These are phyloP conservation scores for Typhlomys cinereus DNA, from an alignment of 2,113 vertebrate genomes.

Conservation along the genomic window DNA sequence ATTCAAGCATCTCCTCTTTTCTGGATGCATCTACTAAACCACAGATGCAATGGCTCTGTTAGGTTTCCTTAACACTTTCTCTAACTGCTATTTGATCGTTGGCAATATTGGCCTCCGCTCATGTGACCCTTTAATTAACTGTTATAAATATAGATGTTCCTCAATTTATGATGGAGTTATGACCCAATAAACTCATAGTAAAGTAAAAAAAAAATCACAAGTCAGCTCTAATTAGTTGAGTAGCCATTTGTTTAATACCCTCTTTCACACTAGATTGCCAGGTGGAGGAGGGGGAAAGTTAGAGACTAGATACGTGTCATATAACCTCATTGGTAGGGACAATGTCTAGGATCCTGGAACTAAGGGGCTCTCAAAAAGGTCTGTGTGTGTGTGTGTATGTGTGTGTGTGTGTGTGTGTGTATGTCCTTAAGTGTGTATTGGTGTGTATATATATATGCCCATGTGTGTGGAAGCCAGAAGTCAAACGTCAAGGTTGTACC, in stretches of 20 bases:
- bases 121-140: constrained; percentile 53
- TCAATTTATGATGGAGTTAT: constrained; percentile 9
- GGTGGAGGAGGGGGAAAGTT: not conserved
- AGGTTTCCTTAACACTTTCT: constrained; percentile 23
- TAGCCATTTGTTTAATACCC: constrained; percentile 35
- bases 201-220: constrained; percentile 5
- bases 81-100: constrained; percentile 48
- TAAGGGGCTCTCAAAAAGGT: not conserved
- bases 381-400: not conserved
- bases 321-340: not conserved
- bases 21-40: not conserved
- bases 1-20: not conserved
- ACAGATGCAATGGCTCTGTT: not conserved
- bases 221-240: constrained; percentile 46
- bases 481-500: not conserved
- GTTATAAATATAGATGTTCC: constrained; percentile 32
- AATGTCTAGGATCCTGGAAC: not conserved
- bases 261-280: not conserved
- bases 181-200: not conserved
- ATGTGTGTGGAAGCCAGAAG: not conserved
- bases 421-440: not conserved
- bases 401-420: not conserved
- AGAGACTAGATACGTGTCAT: not conserved
- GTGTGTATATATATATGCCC: not conserved
- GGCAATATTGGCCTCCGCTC: constrained; percentile 26